Evolutionary conservation across 2,797 vertebrate genomes (phyloP).

Genomic region (Oceanodroma leucorhoa): DNA sequence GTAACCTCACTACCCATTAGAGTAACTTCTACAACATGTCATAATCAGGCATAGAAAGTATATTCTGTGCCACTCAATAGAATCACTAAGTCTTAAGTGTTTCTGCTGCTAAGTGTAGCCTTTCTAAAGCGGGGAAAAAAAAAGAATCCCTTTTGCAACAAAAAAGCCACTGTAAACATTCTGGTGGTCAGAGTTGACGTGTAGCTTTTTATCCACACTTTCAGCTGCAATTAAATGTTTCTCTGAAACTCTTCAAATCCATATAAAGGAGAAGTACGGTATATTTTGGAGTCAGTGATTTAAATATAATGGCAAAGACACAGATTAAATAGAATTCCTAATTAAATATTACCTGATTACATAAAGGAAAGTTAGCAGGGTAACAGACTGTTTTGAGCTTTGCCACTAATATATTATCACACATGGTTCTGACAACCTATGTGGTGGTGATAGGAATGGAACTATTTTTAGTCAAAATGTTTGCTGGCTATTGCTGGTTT

Average conservation of each 20-base stretch:
- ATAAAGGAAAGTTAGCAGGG: background rate
- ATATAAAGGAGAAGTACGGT: background rate
- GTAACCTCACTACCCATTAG: conserved; percentile 7
- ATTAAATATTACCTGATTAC: background rate
- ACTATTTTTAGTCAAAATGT: background rate
- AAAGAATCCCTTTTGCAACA: background rate
- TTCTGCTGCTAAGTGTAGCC: background rate
- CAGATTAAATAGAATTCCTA: background rate
- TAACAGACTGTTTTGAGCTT: background rate
- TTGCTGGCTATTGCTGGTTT: background rate
- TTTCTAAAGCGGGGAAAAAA: background rate
- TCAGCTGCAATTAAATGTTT: background rate
- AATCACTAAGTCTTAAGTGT: conserved; percentile 28
- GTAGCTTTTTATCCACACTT: background rate
- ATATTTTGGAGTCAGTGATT: background rate
- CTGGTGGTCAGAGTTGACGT: background rate
- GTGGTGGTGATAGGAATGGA: background rate
- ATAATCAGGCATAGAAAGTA: background rate
- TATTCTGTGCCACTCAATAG: background rate
- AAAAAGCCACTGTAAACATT: background rate
- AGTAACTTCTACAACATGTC: conserved; percentile 7
- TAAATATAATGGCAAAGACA: background rate
- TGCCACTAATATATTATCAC: background rate
- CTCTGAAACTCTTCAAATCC: background rate
- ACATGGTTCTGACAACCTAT: background rate